These are phyloP conservation scores for Neodiprion virginianus DNA, from an alignment of 1,140 invertebrate genomes.

Conservation along the genomic window DNA sequence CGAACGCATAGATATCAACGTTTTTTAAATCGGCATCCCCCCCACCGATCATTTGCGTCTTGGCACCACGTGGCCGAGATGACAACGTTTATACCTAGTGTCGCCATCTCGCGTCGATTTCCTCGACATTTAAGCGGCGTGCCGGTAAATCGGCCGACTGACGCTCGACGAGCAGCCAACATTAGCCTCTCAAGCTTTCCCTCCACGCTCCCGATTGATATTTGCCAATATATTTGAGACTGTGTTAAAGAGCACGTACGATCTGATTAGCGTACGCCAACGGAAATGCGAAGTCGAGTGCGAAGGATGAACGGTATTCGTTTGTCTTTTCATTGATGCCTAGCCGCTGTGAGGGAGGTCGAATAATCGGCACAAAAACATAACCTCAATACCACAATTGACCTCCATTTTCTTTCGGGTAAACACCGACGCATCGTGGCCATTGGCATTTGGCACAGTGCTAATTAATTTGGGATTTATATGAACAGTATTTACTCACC, in stretches of 20 bases:
- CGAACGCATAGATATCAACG: no score
- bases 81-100: not conserved
- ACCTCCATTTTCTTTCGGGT: conserved; percentile 12
- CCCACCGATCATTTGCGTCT: not conserved
- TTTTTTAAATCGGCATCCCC: no score
- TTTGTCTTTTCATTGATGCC: no score
- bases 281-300: no score
- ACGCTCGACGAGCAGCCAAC: not conserved
- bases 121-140: not conserved
- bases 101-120: not conserved
- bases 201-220: no score
- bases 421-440: not conserved
- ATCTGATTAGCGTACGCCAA: no score
- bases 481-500: conserved; percentile 30
- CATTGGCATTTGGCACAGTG: not conserved
- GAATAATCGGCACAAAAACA: conserved; percentile 16
- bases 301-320: no score
- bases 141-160: not conserved
- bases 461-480: not conserved
- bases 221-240: no score
- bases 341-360: no score
- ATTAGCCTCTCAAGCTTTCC: no score
- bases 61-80: not conserved
- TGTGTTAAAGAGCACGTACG: no score
- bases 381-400: conserved; percentile 40